Conservation (phyloP, 2,113 vertebrate genomes). For the Apodemus speciosus region DNA sequence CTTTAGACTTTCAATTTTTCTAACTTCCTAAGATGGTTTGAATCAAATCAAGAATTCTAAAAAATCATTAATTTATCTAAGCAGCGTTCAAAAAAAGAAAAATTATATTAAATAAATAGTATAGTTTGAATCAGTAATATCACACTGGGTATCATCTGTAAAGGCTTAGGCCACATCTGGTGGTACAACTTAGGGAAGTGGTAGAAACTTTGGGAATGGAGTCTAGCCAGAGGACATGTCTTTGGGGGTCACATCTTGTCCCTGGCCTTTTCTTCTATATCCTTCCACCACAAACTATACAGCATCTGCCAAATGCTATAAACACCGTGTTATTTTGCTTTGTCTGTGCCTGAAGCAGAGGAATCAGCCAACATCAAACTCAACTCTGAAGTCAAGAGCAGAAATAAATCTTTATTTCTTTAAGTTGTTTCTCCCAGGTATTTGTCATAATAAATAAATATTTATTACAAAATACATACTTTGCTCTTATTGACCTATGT, state of each 20-base stretch:
- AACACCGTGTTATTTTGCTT: not conserved
- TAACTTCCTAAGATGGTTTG: no score
- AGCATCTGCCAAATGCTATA: not conserved
- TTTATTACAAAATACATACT: not conserved
- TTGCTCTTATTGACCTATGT: not conserved
- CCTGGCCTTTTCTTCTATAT: not conserved
- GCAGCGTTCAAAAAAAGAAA: not conserved
- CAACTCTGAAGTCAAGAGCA: not conserved
- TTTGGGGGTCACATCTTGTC: no score
- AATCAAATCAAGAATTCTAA: no score
- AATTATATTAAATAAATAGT: not conserved
- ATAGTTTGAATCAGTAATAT: not conserved
- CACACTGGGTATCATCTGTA: not conserved
- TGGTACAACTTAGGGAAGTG: not conserved
- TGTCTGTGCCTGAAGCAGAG: not conserved
- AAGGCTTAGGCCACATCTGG: not conserved
- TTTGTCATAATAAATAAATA: no score
- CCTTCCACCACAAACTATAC: not conserved
- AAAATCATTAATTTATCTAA: no score
- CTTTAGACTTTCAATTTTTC: no score
- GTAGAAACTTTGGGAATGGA: not conserved
- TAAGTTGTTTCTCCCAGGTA: no score
- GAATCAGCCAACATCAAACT: not conserved
- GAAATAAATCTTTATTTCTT: not conserved
- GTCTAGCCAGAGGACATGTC: not conserved